Percentiles rank a stretch among this genome's conserved stretches.
These are phyloP conservation scores for Cephus cinctus DNA, from an alignment of 1,140 invertebrate genomes.

Conservation along the genomic window DNA sequence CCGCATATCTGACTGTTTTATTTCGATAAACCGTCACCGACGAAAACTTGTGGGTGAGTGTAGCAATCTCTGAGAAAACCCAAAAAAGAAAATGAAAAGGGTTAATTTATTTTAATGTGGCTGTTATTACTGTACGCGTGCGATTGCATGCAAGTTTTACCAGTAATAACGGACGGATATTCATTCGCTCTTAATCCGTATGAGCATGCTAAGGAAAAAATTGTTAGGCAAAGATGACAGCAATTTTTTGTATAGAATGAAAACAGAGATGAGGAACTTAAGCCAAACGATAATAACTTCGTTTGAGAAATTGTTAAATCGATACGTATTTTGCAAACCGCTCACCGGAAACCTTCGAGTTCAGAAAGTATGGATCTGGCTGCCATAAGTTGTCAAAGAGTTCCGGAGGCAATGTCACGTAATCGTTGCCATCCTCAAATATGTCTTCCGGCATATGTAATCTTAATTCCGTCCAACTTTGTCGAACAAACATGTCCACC, in stretches of 20 bases:
- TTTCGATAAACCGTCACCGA: slow-evolving; percentile 76
- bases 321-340: no score
- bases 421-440: slow-evolving; percentile 75
- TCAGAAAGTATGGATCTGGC: slow-evolving; percentile 82
- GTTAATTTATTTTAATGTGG: no score
- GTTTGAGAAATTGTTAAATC: no score
- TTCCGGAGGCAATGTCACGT: slow-evolving; percentile 73
- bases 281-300: background rate
- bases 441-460: slow-evolving; percentile 71
- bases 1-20: slow-evolving; percentile 75
- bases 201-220: background rate
- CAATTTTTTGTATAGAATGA: no score
- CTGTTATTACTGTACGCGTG: no score
- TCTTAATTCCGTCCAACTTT: slow-evolving; percentile 76
- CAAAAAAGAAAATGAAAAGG: no score
- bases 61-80: slow-evolving; percentile 69
- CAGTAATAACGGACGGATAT: no score
- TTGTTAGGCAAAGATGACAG: no score
- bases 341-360: slow-evolving; percentile 79
- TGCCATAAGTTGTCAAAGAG: slow-evolving; percentile 84
- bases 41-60: slow-evolving; percentile 76
- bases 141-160: no score
- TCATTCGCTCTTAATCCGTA: no score
- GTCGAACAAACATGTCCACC: slow-evolving; percentile 81
- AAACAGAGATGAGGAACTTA: no score